phyloP scores from a whole-genome alignment of 2,888 invertebrate genomes.

The Thereva nobilitata region DNA sequence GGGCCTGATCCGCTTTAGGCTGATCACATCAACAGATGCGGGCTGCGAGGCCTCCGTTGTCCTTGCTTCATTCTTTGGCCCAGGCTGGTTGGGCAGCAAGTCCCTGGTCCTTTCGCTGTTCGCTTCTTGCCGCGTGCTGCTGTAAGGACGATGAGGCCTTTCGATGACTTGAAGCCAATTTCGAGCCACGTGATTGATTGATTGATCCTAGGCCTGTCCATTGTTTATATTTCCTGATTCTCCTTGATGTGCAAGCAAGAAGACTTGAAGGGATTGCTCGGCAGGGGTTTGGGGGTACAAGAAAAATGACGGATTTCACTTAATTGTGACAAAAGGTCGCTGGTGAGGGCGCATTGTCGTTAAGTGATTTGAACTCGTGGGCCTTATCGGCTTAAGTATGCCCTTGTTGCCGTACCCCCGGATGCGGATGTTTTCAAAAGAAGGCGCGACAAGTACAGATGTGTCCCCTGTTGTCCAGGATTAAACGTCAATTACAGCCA shows the following conservation, averaged over 20 bases:
- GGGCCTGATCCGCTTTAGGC: conserved; percentile 10
- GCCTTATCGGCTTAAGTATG: conserved; percentile 11
- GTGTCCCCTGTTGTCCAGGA: conserved; percentile 22
- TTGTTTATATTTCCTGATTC: conserved; percentile 29
- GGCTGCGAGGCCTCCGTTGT: conserved; percentile 4
- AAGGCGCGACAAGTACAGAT: conserved; percentile 25
- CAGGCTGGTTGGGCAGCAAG: background rate
- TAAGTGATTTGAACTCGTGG: conserved; percentile 37
- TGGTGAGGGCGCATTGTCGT: conserved; percentile 37
- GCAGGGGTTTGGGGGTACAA: background rate
- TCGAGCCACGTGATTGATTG: conserved; percentile 34
- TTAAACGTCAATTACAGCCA: conserved; percentile 24
- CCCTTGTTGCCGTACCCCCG: background rate
- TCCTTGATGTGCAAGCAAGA: background rate
- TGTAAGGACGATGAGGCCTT: background rate
- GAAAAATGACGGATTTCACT: conserved; percentile 39
- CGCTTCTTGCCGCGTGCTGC: background rate
- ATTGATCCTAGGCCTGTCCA: conserved; percentile 32
- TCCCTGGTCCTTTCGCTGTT: no score
- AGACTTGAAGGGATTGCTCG: conserved; percentile 2
- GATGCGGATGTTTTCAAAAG: conserved; percentile 24
- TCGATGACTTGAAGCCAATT: conserved; percentile 25
- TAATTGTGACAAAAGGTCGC: conserved; percentile 40
- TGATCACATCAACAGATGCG: conserved; percentile 25
- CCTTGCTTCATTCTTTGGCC: background rate